Conservation (phyloP, 2,888 invertebrate genomes). For the Colletes collaris region DNA sequence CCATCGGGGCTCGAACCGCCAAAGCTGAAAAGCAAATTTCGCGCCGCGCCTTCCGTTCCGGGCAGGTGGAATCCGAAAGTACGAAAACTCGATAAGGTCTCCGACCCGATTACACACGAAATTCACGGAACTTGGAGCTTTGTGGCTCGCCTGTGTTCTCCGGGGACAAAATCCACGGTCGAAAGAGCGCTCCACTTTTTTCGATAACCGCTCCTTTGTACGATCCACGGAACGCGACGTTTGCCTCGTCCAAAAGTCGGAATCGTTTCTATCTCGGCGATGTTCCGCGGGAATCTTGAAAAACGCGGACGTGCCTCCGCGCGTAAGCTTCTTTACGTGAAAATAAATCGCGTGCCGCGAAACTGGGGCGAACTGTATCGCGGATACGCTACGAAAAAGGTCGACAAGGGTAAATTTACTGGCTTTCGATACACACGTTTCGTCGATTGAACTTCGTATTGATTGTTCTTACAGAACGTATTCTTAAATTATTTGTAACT, state of each 20-base stretch:
- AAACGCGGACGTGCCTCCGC: no score
- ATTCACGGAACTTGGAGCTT: conserved; percentile 46
- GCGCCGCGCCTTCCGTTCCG: conserved; percentile 30
- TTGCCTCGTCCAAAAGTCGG: not conserved
- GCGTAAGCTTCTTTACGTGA: no score
- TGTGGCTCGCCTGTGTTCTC: conserved; percentile 36
- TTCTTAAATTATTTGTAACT: no score
- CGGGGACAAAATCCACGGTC: conserved; percentile 35
- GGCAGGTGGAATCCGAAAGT: conserved; percentile 61
- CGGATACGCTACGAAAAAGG: no score
- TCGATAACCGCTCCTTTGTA: conserved; percentile 29
- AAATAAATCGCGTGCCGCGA: no score
- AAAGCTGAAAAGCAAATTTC: conserved; percentile 62
- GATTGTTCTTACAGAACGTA: no score
- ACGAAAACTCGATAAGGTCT: conserved; percentile 65
- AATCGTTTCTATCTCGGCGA: not conserved
- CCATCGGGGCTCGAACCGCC: conserved; percentile 35
- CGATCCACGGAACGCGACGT: conserved; percentile 13
- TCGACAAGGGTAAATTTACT: no score
- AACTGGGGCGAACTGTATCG: no score
- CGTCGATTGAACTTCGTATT: no score
- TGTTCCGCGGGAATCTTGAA: no score
- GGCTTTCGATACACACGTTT: no score
- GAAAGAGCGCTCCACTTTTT: conserved; percentile 19
- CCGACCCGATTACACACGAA: conserved; percentile 62